phyloP scores from a whole-genome alignment of 2,888 invertebrate species.

The Diachrysia chrysitis region DNA sequence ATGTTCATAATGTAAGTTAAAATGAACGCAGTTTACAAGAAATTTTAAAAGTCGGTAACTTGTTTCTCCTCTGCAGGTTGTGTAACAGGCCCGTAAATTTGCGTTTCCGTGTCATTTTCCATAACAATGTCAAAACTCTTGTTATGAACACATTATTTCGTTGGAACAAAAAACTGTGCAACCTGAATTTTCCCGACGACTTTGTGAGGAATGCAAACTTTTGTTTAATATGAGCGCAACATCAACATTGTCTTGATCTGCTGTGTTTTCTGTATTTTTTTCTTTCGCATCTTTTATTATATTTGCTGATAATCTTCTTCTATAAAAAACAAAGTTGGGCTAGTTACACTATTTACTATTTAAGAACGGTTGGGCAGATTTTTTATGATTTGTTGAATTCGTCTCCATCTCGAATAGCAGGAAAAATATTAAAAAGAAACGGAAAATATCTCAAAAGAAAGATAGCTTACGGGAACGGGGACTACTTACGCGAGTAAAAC shows the following conservation, averaged over 20 bases:
- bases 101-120: constrained; percentile 76
- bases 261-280: constrained; percentile 4
- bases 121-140: constrained; percentile 77
- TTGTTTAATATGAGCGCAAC: constrained; percentile 37
- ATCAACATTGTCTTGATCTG: constrained; percentile 15
- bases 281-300: not conserved
- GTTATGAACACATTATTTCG: constrained; percentile 71
- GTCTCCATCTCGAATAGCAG: too few species aligned
- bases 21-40: constrained; percentile 72
- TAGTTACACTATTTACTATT: too few species aligned
- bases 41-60: constrained; percentile 77
- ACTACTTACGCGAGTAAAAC: too few species aligned
- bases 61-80: constrained; percentile 72
- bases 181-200: constrained; percentile 43
- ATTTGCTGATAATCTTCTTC: too few species aligned
- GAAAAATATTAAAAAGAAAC: too few species aligned
- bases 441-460: too few species aligned
- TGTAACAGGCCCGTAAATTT: constrained; percentile 75
- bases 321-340: too few species aligned
- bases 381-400: too few species aligned
- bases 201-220: constrained; percentile 35
- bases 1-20: constrained; percentile 76
- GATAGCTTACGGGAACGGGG: too few species aligned
- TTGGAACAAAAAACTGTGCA: constrained; percentile 60
- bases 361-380: too few species aligned